Percentiles rank a stretch among this genome's conserved stretches.
Conservation (phyloP, 2,797 vertebrate species). For the Lemur catta region DNA sequence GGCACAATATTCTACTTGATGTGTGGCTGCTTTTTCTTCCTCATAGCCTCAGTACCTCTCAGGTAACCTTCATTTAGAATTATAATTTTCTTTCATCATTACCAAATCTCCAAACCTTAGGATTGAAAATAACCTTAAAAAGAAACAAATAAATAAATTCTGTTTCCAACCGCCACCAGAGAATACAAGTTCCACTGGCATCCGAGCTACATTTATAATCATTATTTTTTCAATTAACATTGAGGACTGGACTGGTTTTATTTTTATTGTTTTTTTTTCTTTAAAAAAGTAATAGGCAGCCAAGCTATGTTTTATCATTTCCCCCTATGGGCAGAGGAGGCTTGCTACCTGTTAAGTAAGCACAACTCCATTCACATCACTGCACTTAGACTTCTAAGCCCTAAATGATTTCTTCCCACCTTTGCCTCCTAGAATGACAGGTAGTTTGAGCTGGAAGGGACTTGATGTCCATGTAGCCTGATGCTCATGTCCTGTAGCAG, state of each 20-base stretch:
- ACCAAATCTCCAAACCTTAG: background rate
- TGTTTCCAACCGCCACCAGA: background rate
- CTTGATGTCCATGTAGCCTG: too few relatives aligned
- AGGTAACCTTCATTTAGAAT: background rate
- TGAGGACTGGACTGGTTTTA: background rate
- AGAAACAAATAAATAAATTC: background rate
- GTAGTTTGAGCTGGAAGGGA: background rate
- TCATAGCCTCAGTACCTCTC: background rate
- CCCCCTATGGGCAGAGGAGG: fast-evolving
- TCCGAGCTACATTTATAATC: background rate
- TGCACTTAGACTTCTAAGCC: fast-evolving
- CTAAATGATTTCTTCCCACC: background rate
- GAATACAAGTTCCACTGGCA: fast-evolving
- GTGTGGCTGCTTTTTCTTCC: background rate
- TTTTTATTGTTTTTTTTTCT: background rate
- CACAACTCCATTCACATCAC: fast-evolving
- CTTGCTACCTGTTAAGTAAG: fast-evolving
- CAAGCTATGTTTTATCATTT: background rate
- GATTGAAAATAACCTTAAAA: background rate
- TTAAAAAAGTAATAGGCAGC: background rate
- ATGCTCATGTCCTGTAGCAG: background rate
- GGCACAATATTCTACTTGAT: background rate
- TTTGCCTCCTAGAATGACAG: background rate
- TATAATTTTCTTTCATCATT: background rate
- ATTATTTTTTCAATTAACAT: background rate